These are phyloP conservation scores for Fulmarus glacialis DNA, from an alignment of 2,113 vertebrate species.

Conservation along the genomic window DNA sequence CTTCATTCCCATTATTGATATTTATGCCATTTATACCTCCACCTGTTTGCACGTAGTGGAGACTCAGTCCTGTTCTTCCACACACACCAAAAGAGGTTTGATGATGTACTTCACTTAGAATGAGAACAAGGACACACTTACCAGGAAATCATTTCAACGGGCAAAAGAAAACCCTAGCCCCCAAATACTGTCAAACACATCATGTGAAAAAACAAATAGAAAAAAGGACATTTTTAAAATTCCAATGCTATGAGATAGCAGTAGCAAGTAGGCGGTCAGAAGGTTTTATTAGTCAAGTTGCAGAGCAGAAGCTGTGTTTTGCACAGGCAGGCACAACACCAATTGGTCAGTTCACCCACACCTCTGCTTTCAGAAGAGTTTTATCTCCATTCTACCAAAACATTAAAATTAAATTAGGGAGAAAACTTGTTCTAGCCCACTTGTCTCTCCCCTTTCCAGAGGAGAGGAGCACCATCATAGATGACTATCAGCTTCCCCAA, in stretches of 20 bases:
- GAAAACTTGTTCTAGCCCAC: neutral
- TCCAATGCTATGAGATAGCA: neutral
- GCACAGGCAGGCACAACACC: neutral
- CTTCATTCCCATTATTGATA: neutral
- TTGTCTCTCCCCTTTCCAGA: neutral
- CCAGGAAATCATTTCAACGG: neutral
- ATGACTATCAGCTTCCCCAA: neutral
- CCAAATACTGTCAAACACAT: neutral
- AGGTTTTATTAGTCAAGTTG: neutral
- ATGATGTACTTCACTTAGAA: neutral
- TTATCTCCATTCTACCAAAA: neutral
- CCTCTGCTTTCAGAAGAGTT: neutral
- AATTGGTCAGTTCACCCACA: neutral
- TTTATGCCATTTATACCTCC: neutral
- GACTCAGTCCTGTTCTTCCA: neutral
- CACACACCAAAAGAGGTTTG: neutral
- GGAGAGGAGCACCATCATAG: neutral
- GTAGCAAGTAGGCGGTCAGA: neutral
- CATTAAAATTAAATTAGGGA: neutral
- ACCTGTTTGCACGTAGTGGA: neutral
- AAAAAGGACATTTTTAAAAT: neutral
- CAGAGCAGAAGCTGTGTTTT: neutral
- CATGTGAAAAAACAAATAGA: neutral
- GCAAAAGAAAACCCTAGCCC: neutral
- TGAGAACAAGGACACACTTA: neutral